These are phyloP conservation scores for Porites evermanni DNA, from an alignment of 92 coral and sea anemone genomes.

Conservation along the genomic window DNA sequence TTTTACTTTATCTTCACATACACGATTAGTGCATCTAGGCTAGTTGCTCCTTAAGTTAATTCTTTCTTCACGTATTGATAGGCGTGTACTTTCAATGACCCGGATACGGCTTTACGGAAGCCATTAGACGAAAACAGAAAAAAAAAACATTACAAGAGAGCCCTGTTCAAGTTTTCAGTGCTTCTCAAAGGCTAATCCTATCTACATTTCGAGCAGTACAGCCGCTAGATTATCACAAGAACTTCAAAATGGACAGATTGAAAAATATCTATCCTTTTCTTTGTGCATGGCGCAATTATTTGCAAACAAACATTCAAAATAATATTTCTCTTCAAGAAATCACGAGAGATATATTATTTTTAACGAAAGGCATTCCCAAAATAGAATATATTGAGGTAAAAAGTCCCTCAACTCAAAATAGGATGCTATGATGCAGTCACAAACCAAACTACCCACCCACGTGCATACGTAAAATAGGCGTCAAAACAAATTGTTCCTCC, in stretches of 20 bases:
- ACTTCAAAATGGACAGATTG: not conserved
- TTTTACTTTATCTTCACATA: no score
- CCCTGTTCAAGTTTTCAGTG: no score
- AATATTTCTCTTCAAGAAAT: not conserved
- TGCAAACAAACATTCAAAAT: conserved; percentile 3
- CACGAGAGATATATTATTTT: not conserved
- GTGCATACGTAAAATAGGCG: not conserved
- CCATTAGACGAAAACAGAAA: no score
- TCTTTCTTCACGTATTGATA: no score
- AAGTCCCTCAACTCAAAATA: not conserved
- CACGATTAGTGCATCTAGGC: no score
- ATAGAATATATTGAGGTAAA: not conserved
- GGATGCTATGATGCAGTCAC: not conserved
- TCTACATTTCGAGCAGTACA: no score
- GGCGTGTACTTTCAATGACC: no score
- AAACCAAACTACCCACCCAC: not conserved
- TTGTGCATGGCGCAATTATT: not conserved
- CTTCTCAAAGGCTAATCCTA: no score
- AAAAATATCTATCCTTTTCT: not conserved
- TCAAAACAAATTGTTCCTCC: not conserved
- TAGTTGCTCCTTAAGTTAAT: no score
- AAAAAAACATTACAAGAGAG: no score
- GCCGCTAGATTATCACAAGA: no score
- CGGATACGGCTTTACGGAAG: no score
- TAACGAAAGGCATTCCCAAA: not conserved